A percentile compares a stretch with the other conserved stretches of the same genome.
Evolutionary conservation across 2,888 invertebrate species (phyloP).

Genomic region (Acanthopleura granulata): DNA sequence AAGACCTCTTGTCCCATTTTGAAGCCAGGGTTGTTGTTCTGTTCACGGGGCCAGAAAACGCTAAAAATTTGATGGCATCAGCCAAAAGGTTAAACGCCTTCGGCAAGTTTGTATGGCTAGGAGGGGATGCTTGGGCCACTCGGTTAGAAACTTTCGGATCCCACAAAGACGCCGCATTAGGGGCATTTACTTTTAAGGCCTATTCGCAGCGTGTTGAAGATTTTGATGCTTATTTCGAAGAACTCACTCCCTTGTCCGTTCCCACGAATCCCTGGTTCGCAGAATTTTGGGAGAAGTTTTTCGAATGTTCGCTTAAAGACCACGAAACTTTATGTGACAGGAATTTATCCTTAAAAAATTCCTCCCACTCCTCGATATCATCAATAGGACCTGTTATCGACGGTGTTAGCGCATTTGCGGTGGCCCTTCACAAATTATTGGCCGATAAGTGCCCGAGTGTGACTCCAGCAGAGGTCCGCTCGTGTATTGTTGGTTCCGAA

Average conservation of each 20-base stretch:
- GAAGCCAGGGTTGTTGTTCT: conserved; percentile 45
- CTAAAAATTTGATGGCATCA: conserved; percentile 35
- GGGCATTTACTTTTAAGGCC: conserved; percentile 41
- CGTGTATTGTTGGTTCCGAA: neutral
- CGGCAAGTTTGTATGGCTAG: conserved; percentile 52
- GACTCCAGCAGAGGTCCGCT: neutral
- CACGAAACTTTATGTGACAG: conserved; percentile 18
- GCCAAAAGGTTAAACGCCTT: conserved; percentile 27
- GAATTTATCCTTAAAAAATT: neutral
- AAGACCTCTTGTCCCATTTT: conserved; percentile 27
- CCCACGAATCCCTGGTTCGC: conserved; percentile 50
- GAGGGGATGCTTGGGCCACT: conserved; percentile 48
- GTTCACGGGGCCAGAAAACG: conserved; percentile 45
- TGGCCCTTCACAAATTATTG: conserved; percentile 42
- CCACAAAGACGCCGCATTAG: conserved; percentile 38
- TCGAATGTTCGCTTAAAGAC: conserved; percentile 39
- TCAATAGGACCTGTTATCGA: conserved; percentile 41
- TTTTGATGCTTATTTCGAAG: conserved; percentile 48
- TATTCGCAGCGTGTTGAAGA: conserved; percentile 28
- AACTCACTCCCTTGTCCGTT: conserved; percentile 32
- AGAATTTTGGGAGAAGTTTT: conserved; percentile 52
- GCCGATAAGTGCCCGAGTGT: conserved; percentile 32
- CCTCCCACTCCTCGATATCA: conserved; percentile 18
- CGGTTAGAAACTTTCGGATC: conserved; percentile 33
- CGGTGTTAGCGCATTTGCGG: conserved; percentile 47